Evolutionary conservation across 2,888 invertebrate species (phyloP).

Genomic region (Epicampocera succincta): DNA sequence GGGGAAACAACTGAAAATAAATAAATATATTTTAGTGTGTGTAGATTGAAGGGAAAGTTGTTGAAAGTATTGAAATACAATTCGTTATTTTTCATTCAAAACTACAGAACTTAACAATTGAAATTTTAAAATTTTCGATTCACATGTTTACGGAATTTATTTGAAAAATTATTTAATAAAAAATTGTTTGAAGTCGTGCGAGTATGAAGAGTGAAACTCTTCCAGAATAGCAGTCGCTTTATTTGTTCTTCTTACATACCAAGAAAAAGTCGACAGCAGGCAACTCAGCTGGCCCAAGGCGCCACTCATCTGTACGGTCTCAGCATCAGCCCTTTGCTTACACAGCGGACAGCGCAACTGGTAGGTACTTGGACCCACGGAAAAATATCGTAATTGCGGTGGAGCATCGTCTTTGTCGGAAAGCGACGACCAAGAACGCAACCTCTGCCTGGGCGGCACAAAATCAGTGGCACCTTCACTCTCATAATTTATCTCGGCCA

Average conservation of each 20-base stretch:
- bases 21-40: no score
- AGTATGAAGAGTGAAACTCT: no score
- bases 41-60: no score
- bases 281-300: constrained; percentile 76
- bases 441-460: background rate
- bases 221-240: background rate
- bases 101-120: no score
- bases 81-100: no score
- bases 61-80: no score
- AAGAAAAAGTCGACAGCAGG: constrained; percentile 74
- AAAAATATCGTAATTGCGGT: constrained; percentile 77
- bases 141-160: no score
- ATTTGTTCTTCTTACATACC: constrained; percentile 67
- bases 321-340: constrained; percentile 74
- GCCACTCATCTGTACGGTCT: constrained; percentile 77
- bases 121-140: no score
- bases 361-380: constrained; percentile 78
- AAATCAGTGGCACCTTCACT: constrained; percentile 41
- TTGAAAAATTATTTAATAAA: no score
- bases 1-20: constrained; percentile 77
- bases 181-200: no score
- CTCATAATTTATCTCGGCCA: constrained; percentile 45
- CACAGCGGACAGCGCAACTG: constrained; percentile 78
- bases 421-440: constrained; percentile 43
- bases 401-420: constrained; percentile 71